phyloP scores from a whole-genome alignment of 1,140 invertebrate species.

The Cardiocondyla obscurior region DNA sequence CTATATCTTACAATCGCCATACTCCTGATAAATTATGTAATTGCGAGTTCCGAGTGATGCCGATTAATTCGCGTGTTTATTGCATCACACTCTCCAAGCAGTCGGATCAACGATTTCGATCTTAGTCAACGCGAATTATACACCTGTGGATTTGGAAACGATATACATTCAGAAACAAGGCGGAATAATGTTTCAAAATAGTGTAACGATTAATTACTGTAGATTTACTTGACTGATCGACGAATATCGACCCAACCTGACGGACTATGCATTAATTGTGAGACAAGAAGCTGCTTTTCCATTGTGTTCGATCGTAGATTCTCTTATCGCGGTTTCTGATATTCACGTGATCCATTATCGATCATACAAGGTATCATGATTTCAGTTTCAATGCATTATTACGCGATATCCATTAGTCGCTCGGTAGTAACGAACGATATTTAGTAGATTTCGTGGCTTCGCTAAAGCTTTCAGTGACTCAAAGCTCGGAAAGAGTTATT shows the following conservation, averaged over 20 bases:
- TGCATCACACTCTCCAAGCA: background rate
- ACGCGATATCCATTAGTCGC: background rate
- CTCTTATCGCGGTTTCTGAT: constrained; percentile 30
- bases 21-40: background rate
- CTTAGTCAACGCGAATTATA: background rate
- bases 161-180: background rate
- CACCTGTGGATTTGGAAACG: background rate
- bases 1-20: constrained; percentile 14
- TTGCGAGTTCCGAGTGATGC: background rate
- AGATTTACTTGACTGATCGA: too few relatives aligned
- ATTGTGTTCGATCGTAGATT: constrained; percentile 61
- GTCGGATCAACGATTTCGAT: background rate
- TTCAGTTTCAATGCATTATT: constrained; percentile 25
- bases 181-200: too few relatives aligned
- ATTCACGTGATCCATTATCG: constrained; percentile 43
- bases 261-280: constrained; percentile 30
- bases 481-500: too few relatives aligned
- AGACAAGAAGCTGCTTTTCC: constrained; percentile 2
- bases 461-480: too few relatives aligned
- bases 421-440: background rate
- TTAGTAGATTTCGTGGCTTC: background rate
- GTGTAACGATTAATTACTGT: too few relatives aligned
- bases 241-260: constrained; percentile 43
- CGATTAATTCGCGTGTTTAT: constrained; percentile 2
- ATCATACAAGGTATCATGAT: background rate